Evolutionary conservation across 1,140 invertebrate genomes (phyloP), one percentile per base, ranked within the genome.

Genomic region (Zelostemma sp.): DNA sequence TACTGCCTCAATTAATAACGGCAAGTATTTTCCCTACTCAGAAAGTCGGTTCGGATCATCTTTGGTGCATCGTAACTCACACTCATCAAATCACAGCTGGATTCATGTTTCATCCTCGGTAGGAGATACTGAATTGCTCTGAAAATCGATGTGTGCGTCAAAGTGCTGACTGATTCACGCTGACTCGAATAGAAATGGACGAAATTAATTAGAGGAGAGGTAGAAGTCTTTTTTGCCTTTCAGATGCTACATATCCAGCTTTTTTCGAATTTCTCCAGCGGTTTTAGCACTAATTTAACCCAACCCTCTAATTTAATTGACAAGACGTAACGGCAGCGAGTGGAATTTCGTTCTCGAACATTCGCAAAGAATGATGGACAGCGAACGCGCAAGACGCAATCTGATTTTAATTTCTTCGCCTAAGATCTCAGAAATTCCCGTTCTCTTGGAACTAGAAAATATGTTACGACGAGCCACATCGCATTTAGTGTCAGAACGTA

Each of bases 1-100:
- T 73, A 75, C 70, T 73, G 64, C 70, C 59, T 63, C 73, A 73
- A 75, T 75, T 75, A 75, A 75, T 75, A 75, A 68, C 35, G 46
- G 62, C 63, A n/a, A 73, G 63, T 40, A 66, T 56, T 49, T 46
- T 16, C 31, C 41, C 35, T 46, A 47, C 41, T 1, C 18, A 9
- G 25, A 11, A 25, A 25, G 8, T 25, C 21, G 3, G 3, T 25
- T 25, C 21, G 21, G 21, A 25, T 68, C 46, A 48, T 41, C 53
- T 59, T 47, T 53, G 31, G 46, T 61, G 25, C 38, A 60, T 60
- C n/a, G n/a, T n/a, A n/a, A n/a, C n/a, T 72, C 50, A 25, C 62
- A 51, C 45, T 61, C 64, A 70, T 70, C 48, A 70, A 62, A 58
- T 21, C 51, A 1, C 15, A 49, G 51, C 14, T 25, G 21, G 31